A percentile compares a stretch with the other conserved stretches of the same genome.
These are phyloP conservation scores for Arothron firmamentum DNA, from an alignment of 2,113 vertebrate species.

Conservation along the genomic window DNA sequence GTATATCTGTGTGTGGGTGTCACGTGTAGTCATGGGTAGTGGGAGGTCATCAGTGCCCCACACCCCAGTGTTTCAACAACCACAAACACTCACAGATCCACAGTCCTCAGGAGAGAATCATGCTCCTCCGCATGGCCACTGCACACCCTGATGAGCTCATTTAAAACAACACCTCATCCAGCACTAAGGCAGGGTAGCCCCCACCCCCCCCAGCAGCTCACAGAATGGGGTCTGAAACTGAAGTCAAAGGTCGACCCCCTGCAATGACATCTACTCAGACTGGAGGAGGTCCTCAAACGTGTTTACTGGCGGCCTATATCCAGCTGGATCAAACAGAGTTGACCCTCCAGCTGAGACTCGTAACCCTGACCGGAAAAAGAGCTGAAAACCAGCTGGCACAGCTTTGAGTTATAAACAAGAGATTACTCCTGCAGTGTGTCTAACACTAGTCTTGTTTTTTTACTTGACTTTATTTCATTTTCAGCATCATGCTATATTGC, in stretches of 20 bases:
- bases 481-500: not conserved
- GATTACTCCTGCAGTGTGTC: not conserved
- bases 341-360: slow-evolving; percentile 56
- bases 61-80: not conserved
- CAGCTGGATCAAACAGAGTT: slow-evolving; percentile 26
- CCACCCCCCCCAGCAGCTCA: slow-evolving; percentile 2
- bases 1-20: slow-evolving; percentile 27
- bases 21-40: slow-evolving; percentile 41
- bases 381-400: slow-evolving; percentile 41
- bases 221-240: slow-evolving; percentile 19
- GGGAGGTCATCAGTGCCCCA: slow-evolving; percentile 5
- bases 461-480: not conserved
- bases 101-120: slow-evolving; percentile 20
- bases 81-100: slow-evolving; percentile 6
- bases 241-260: slow-evolving; percentile 51
- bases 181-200: not conserved
- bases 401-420: slow-evolving; percentile 17
- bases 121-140: not conserved
- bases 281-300: slow-evolving; percentile 44
- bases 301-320: slow-evolving; percentile 47
- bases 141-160: slow-evolving; percentile 10
- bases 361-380: slow-evolving; percentile 36
- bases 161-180: slow-evolving; percentile 28
- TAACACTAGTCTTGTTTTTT: not conserved
- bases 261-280: slow-evolving; percentile 56